Evolutionary conservation across 2,797 vertebrate species (phyloP).

Genomic region (Sciurus carolinensis): DNA sequence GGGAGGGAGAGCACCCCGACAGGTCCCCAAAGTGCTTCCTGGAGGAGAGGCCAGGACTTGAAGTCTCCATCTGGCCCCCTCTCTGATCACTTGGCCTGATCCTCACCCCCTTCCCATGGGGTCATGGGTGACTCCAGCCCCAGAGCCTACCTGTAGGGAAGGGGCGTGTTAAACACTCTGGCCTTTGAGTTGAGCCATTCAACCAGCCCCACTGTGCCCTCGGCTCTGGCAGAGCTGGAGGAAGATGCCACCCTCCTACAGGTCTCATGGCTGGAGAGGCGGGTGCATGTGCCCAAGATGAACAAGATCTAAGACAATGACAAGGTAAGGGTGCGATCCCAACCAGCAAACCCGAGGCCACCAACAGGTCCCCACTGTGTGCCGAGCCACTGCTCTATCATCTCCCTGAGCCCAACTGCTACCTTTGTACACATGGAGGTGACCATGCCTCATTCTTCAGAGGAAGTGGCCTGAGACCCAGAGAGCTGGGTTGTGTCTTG

Average conservation of each 20-base stretch:
- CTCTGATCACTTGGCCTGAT: background rate
- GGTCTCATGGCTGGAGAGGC: fast-evolving
- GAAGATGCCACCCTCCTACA: background rate
- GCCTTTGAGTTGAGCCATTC: background rate
- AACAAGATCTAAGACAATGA: background rate
- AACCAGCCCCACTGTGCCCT: background rate
- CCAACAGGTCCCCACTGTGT: background rate
- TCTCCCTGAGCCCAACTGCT: background rate
- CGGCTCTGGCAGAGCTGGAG: background rate
- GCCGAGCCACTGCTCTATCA: background rate
- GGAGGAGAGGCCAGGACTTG: background rate
- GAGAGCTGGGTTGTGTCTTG: background rate
- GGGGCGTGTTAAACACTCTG: background rate
- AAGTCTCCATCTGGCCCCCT: background rate
- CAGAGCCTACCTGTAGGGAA: background rate
- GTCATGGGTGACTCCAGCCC: background rate
- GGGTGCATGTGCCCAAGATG: background rate
- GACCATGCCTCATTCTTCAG: background rate
- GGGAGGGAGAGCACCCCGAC: background rate
- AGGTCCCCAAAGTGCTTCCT: background rate
- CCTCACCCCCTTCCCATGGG: background rate
- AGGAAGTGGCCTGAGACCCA: background rate
- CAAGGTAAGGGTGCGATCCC: background rate
- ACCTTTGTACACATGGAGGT: fast-evolving
- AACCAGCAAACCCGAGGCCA: background rate